phyloP scores from a whole-genome alignment of 1,140 invertebrate species.

The Arion vulgaris region DNA sequence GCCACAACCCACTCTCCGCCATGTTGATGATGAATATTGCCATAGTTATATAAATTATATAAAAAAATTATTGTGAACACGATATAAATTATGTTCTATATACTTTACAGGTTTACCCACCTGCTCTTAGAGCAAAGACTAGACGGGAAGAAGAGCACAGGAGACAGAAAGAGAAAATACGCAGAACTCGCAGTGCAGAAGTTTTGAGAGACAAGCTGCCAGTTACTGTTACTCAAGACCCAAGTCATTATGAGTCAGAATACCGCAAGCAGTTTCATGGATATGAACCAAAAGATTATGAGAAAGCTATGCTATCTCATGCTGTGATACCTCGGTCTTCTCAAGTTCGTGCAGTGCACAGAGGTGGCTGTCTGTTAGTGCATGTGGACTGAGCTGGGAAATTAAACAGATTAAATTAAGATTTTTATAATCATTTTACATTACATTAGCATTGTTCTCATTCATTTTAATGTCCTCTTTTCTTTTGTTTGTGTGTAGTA shows the following conservation, averaged over 20 bases:
- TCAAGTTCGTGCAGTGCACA: conserved; percentile 6
- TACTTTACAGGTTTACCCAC: conserved; percentile 17
- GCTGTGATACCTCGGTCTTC: conserved; percentile 31
- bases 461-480: too few relatives aligned
- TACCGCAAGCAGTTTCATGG: conserved; percentile 35
- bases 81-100: too few relatives aligned
- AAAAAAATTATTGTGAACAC: too few relatives aligned
- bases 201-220: conserved; percentile 14
- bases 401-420: too few relatives aligned
- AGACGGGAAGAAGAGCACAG: conserved; percentile 14
- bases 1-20: too few relatives aligned
- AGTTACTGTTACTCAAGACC: background rate
- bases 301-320: background rate
- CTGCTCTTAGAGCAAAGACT: conserved; percentile 25
- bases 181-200: conserved; percentile 15
- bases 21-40: too few relatives aligned
- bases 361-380: conserved; percentile 21
- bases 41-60: too few relatives aligned
- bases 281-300: conserved; percentile 32
- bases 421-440: too few relatives aligned
- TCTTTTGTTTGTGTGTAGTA: too few relatives aligned
- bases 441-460: too few relatives aligned
- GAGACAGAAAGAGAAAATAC: background rate
- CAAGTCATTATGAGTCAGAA: conserved; percentile 7
- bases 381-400: conserved; percentile 28